Evolutionary conservation across 2,888 invertebrate species (phyloP), one percentile per base, ranked within the genome.

Genomic region (Apocheima hispidaria): DNA sequence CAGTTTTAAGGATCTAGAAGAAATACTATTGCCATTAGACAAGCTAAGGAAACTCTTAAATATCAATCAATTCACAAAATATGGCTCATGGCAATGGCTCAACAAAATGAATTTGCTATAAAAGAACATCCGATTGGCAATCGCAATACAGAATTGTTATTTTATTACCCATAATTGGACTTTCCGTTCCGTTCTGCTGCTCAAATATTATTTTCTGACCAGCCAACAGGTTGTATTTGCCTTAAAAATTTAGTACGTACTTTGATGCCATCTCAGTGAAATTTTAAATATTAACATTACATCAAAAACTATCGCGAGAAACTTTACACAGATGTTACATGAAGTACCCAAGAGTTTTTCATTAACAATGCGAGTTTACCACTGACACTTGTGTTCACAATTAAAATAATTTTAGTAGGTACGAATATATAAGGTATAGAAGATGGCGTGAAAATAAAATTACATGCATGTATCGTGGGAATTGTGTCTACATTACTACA

Each of bases 91-190:
- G 69, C 69, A 61, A 46, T 51, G 56, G 65, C 69, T 69, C 62
- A 66, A 63, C 67, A 70, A 71, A 75, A 65, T 66, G 67, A 69
- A 71, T 69, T 63, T 21, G 65, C 63, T 66, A 44, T 51, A 35
- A 68, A 64, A 56, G 66, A 72, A 69, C 72, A 70, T 68, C 69
- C 56, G 60, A 67, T 63, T 60, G 55, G 58, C 73, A 75, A 77
- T 74, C 67, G 70, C 70, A 65, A 75, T 77, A 71, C 68, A 68
- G 70, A 74, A 65, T 73, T 49, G 21, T 40, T 51, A 51, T 51
- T 79, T 79, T 80, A 80, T 77, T 72, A 70, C 78, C 73, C 28
- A 67, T 77, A 80, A 79, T 81, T 81, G 75, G 63, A 71, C 69
- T 78, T 71, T 72, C 65, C 72, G 76, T 76, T 75, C 73, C 63